Evolutionary conservation across 53 echinoderm and acorn worm species (phyloP), one percentile per base, ranked within the genome.

Genomic region (Paracentrotus lividus): DNA sequence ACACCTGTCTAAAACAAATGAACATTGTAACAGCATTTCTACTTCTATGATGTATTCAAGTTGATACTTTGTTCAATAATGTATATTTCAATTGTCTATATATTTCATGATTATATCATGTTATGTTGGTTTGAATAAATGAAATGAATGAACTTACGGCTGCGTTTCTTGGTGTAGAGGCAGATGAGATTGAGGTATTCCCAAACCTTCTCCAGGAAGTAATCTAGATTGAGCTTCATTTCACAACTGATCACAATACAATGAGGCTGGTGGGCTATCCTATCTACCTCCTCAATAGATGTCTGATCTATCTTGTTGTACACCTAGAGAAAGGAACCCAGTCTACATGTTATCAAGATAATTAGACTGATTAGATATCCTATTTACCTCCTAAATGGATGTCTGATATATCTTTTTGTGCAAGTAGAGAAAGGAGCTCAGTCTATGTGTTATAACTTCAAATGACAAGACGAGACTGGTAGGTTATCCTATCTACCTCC

Each of bases 271-370:
- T 96, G 99, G 45, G 99, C 99, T 85, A 99, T 99, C 49, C 99
- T 96, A 78, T 97, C 96, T 43, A 97, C 96, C 85, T 99, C 99
- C 93, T 99, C 99, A 23, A 97, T 99, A 2, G 97, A 97, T 29
- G 96, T 96, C 94, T 99, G 99, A 93, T 99, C 99, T 14, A 99
- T 97, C 95, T 99, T 99, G 94, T 99, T 97, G 94, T 99, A 99
- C 27, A 99, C 99, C 99, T 99, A 84, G 3, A 56, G 54, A 86
- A 58, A 85, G 67, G 45, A 93, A 8, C 26, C 57, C 55, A 93
- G 27, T 65, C 44, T 44, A 12, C 4, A 57, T 57, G 57, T 57
- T 3, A 57, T n/a, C n/a, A n/a, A n/a, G n/a, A n/a, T n/a, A n/a
- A n/a, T n/a, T n/a, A n/a, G n/a, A n/a, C n/a, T n/a, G n/a, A n/a